phyloP scores from a whole-genome alignment of 2,888 invertebrate species.

The Diabrotica balteata region DNA sequence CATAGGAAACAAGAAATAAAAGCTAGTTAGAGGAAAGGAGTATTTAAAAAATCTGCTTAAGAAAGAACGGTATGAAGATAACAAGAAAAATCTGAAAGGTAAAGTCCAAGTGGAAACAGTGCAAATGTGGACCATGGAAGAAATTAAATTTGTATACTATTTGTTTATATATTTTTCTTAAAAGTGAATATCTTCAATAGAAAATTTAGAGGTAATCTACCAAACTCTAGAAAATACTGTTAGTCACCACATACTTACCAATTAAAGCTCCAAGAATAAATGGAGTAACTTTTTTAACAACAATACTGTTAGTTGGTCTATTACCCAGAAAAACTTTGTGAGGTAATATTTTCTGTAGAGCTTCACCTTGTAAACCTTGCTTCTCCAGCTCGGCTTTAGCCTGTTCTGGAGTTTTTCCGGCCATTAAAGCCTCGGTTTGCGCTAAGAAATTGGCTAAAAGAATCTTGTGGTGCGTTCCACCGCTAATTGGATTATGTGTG shows the following conservation, averaged over 20 bases:
- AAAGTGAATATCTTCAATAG: too few species aligned
- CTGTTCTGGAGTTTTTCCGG: constrained; percentile 62
- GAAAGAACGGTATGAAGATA: too few species aligned
- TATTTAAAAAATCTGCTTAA: too few species aligned
- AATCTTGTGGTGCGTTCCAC: constrained; percentile 90
- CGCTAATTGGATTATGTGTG: constrained; percentile 85
- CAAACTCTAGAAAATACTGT: too few species aligned
- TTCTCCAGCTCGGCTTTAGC: constrained; percentile 82
- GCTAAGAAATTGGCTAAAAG: constrained; percentile 96
- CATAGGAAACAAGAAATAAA: too few species aligned
- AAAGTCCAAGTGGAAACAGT: too few species aligned
- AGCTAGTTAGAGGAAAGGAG: too few species aligned
- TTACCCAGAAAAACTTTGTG: constrained; percentile 98
- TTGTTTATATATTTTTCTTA: too few species aligned
- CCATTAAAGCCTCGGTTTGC: constrained; percentile 98
- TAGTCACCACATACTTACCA: constrained; percentile 65
- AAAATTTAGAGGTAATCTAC: too few species aligned
- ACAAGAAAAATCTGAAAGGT: too few species aligned
- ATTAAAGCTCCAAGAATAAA: constrained; percentile 93
- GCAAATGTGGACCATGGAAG: too few species aligned
- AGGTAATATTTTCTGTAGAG: constrained; percentile 81
- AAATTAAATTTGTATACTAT: too few species aligned
- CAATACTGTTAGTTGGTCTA: constrained; percentile 95
- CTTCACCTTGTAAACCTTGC: constrained; percentile 76
- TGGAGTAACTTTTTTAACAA: constrained; percentile 90